These are phyloP conservation scores for Corythornis vintsioides DNA, from an alignment of 2,113 vertebrate species.

Conservation along the genomic window DNA sequence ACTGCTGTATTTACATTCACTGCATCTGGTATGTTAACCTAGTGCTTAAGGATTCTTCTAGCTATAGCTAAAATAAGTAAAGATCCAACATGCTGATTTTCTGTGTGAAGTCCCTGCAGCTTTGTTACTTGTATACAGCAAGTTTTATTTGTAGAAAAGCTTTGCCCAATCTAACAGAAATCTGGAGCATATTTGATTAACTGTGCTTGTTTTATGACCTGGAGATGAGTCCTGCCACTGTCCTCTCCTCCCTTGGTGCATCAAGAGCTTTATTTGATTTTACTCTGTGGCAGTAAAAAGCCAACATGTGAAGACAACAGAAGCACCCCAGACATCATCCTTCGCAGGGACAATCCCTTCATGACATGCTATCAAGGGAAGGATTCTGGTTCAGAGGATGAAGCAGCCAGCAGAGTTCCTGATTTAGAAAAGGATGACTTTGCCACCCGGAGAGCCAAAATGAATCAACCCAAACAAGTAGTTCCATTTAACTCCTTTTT, in stretches of 20 bases:
- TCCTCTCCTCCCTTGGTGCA: background rate
- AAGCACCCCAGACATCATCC: slow-evolving; percentile 81
- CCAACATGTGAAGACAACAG: slow-evolving; percentile 53
- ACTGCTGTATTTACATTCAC: background rate
- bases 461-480: slow-evolving; percentile 74
- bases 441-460: slow-evolving; percentile 84
- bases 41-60: background rate
- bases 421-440: slow-evolving; percentile 93
- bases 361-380: slow-evolving; percentile 72
- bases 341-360: slow-evolving; percentile 86
- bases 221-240: background rate
- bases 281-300: slow-evolving; percentile 74
- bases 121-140: background rate
- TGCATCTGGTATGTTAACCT: background rate
- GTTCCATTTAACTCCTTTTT: slow-evolving; percentile 82
- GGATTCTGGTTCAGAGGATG: slow-evolving; percentile 83
- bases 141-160: background rate
- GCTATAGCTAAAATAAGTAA: background rate
- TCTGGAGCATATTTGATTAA: slow-evolving; percentile 5
- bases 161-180: slow-evolving; percentile 51
- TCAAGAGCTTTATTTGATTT: slow-evolving; percentile 65
- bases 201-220: background rate
- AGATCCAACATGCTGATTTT: background rate
- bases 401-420: slow-evolving; percentile 76
- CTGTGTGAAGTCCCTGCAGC: background rate